Percentiles rank a stretch among this genome's conserved stretches.
phyloP scores from a whole-genome alignment of 2,888 invertebrate species.

The Brachyptera risi region DNA sequence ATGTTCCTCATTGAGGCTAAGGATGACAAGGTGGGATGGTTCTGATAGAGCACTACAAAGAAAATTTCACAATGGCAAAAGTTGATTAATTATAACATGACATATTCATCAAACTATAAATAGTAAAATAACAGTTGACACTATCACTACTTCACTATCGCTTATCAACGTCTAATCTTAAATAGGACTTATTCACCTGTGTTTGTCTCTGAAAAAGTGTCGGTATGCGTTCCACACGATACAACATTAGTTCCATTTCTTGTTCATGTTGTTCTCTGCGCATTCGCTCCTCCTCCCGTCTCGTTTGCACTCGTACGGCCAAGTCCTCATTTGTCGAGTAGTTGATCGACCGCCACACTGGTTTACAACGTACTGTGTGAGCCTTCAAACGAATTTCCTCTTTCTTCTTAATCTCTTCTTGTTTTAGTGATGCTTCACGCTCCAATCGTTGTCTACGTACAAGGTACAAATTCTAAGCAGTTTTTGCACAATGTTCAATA shows the following conservation, averaged over 20 bases:
- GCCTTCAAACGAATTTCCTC: conserved; percentile 57
- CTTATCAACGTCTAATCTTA: too few relatives aligned
- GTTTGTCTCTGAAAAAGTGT: conserved; percentile 67
- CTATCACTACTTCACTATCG: too few relatives aligned
- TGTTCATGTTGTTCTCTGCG: conserved; percentile 62
- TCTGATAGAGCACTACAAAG: too few relatives aligned
- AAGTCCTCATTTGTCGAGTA: conserved; percentile 65
- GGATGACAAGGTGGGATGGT: too few relatives aligned
- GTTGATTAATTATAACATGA: too few relatives aligned
- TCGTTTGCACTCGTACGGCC: conserved; percentile 59
- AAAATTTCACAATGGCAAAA: too few relatives aligned
- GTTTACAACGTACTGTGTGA: conserved; percentile 57
- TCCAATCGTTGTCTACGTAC: conserved; percentile 51
- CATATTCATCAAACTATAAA: too few relatives aligned
- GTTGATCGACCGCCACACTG: conserved; percentile 66
- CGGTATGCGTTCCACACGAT: conserved; percentile 64
- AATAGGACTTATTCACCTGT: too few relatives aligned
- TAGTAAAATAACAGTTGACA: too few relatives aligned
- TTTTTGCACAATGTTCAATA: too few relatives aligned
- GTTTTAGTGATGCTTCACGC: conserved; percentile 54
- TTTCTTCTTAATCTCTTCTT: conserved; percentile 57
- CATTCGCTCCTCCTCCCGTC: conserved; percentile 64
- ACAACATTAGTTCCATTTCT: conserved; percentile 69
- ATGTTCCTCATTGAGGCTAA: too few relatives aligned
- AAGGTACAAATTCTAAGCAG: too few relatives aligned